Evolutionary conservation across 2,113 vertebrate species (phyloP).

Genomic region (Motacilla tschutschensis): DNA sequence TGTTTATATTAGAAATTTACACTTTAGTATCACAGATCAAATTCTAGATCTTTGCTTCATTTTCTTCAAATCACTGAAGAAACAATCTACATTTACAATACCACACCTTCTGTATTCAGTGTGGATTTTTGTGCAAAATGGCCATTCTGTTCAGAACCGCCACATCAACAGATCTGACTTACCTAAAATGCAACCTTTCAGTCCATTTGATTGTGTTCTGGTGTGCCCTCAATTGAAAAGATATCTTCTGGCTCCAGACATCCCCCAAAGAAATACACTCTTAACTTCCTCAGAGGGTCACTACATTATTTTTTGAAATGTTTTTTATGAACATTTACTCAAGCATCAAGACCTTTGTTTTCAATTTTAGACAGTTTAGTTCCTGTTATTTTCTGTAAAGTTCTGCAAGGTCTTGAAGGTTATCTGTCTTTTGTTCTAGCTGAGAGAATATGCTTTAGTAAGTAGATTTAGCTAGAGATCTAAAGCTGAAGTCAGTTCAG

Average conservation of each 20-base stretch:
- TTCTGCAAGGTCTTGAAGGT: conserved; percentile 13
- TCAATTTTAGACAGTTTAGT: neutral
- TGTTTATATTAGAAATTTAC: neutral
- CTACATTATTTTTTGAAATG: neutral
- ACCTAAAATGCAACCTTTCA: neutral
- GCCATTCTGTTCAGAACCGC: neutral
- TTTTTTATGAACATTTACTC: neutral
- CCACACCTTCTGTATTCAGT: neutral
- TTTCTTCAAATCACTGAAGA: neutral
- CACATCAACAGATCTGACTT: neutral
- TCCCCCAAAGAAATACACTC: neutral
- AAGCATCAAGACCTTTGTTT: neutral
- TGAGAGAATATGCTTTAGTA: conserved; percentile 5
- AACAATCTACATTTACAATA: neutral
- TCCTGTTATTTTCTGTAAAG: conserved; percentile 53
- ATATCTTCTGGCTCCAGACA: neutral
- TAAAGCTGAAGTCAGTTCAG: neutral
- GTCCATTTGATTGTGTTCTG: neutral
- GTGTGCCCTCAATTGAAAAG: neutral
- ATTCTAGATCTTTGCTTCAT: neutral
- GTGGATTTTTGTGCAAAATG: neutral
- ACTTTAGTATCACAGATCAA: neutral
- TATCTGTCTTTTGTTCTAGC: conserved; percentile 35
- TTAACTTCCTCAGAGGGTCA: neutral
- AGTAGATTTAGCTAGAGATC: neutral